Base-by-base conservation (phyloP, 2,888 invertebrate genomes). In the Siphlonurus alternatus region DNA sequence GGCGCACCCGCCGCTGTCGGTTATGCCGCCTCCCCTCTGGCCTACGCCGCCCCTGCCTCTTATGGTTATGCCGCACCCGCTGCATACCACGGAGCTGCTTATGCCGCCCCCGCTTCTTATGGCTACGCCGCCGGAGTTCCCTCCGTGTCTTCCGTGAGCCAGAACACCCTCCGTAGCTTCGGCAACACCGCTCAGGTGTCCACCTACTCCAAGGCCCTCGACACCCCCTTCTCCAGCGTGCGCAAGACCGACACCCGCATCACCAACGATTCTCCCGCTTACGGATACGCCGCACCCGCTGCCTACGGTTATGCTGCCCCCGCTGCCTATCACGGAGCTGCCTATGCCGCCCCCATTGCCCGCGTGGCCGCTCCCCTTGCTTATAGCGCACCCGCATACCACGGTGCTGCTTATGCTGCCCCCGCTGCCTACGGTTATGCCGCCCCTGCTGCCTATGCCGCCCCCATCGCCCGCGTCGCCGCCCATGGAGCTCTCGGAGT, bases 201-300 rank as follows among this genome's bases (percentile, higher is more conserved):
- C 64, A 77, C 77, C 71, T 77, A 80, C 76, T 78, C 80, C 69
- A 83, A 83, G 63, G 59, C 22, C 63, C 66, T 69, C 67, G 66
- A 68, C 67, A 69, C 68, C 65, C 68, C 69, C 59, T 69, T 65
- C 69, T 67, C 67, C 67, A 67, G 67, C 67, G 69, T 69, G 61
- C 64, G 66, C 68, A 68, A 68, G 67, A 66, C 66, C 64, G 69
- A 69, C 66, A 67, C 67, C 56, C 66, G 67, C n/a, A 67, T 69
- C 62, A 69, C 66, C 69, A 69, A 69, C 68, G 66, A 69, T 67
- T 66, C 67, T 54, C 65, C 67, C 62, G 69, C 67, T 65, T 64
- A 67, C 67, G 67, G 66, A 63, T 62, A 67, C 69, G n/a, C n/a
- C n/a, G n/a, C n/a, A n/a, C n/a, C n/a, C n/a, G n/a, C n/a, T n/a